Base-by-base conservation (phyloP, 2,113 vertebrate genomes). In the Sander vitreus region DNA sequence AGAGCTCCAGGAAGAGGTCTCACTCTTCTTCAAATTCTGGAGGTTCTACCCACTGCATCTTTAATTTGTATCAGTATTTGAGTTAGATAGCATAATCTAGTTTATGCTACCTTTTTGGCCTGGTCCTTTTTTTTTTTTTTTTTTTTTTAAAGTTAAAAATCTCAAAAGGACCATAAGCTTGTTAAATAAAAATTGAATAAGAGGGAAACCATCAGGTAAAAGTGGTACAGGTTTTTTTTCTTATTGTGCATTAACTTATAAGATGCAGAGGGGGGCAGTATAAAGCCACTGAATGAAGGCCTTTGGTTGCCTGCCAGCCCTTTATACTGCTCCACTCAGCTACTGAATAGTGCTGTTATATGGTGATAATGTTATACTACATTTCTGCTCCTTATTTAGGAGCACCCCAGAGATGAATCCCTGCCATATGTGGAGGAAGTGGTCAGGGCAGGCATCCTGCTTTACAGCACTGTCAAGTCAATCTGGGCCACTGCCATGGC, bases 261-360 rank as follows among this genome's bases (percentile, higher is more conserved):
- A 0, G 1, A 14, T 30, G 4, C 93, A 85, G 71, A 51, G 92
- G 94, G 77, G 83, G 91, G 91, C 93, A 94, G 85, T 91, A 74
- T 82, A 57, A 72, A 60, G 58, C 89, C 60, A 66, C 23, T 30
- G 14, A 50, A 67, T 2, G 18, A 62, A 62, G 51, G 23, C 12
- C 30, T 71, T 50, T 53, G 85, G 76, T 59, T 12, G n/a, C 33
- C 13, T 59, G 83, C 72, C 88, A 84, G 70, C 62, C 15, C 39
- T 54, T 77, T 73, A 11, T 51, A 64, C 81, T 72, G 73, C 67
- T 78, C 47, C 80, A 70, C 78, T 83, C 77, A 82, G 84, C 71
- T 84, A 86, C 68, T 62, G 21, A 85, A 80, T 10, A 73, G 75
- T 69, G 81, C 30, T 83, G 72, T 84, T 85, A 90, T 91, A 85